Percentiles rank a stretch among this genome's conserved stretches.
Conservation (phyloP, 2,888 invertebrate genomes). For the Invenusta paracnida region DNA sequence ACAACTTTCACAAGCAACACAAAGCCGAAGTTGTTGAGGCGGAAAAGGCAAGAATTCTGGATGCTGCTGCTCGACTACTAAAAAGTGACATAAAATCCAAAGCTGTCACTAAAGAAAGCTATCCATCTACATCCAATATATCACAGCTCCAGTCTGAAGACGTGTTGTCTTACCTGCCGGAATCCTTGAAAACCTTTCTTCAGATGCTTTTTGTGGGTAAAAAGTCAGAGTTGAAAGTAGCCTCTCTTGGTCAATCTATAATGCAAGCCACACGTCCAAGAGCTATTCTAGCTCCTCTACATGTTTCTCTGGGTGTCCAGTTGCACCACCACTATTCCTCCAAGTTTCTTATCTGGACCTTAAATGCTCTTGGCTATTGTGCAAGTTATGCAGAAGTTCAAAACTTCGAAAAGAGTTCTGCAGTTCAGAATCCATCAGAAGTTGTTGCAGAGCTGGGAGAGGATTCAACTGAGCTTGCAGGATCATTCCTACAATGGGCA, state of each 20-base stretch:
- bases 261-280: constrained; percentile 47
- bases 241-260: constrained; percentile 48
- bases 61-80: constrained; percentile 48
- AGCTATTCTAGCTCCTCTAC: constrained; percentile 47
- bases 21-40: constrained; percentile 39
- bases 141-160: background rate
- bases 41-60: constrained; percentile 45
- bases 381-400: background rate
- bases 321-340: constrained; percentile 49
- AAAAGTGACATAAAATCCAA: constrained; percentile 48
- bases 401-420: background rate
- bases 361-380: constrained; percentile 47
- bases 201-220: constrained; percentile 35
- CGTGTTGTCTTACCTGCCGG: constrained; percentile 42
- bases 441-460: background rate
- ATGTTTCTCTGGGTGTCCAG: constrained; percentile 48
- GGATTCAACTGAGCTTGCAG: background rate
- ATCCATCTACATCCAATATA: constrained; percentile 45
- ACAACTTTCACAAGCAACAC: constrained; percentile 40
- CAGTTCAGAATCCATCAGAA: background rate
- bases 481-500: background rate
- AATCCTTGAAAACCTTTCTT: constrained; percentile 44
- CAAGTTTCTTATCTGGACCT: constrained; percentile 47
- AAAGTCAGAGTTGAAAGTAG: constrained; percentile 41
- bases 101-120: constrained; percentile 35